Conservation (phyloP, 1,140 invertebrate species). For the Macrostomum lignano region DNA sequence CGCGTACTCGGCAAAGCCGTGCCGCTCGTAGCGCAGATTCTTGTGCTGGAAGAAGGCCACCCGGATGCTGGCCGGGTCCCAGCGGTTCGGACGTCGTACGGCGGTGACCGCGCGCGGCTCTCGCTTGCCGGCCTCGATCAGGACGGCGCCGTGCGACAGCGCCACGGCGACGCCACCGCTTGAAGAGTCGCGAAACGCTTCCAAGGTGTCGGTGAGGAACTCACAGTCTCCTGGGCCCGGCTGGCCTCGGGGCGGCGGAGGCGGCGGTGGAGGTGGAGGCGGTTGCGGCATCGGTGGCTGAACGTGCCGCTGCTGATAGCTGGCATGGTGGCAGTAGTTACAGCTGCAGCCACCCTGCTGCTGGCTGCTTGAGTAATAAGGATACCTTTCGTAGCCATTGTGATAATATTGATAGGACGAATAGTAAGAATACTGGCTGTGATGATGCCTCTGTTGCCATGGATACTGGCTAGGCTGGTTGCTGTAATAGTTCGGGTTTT, state of each 20-base stretch:
- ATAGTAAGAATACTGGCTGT: no score
- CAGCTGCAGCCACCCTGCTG: no score
- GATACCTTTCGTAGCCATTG: no score
- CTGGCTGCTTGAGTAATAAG: no score
- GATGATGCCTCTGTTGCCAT: no score
- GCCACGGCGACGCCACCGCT: slow-evolving; percentile 77
- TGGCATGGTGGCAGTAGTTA: no score
- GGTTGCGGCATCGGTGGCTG: slow-evolving; percentile 7
- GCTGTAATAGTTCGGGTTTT: no score
- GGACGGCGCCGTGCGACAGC: slow-evolving; percentile 59
- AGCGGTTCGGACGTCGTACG: slow-evolving; percentile 49
- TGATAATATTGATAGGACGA: no score
- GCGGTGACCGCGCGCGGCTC: slow-evolving; percentile 76
- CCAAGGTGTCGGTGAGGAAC: slow-evolving; percentile 16
- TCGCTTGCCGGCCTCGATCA: slow-evolving; percentile 76
- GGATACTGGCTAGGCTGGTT: no score
- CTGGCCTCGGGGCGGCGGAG: no score
- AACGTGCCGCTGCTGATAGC: no score
- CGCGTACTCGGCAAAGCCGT: slow-evolving; percentile 62
- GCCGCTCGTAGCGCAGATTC: slow-evolving; percentile 52
- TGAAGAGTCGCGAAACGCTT: slow-evolving; percentile 55
- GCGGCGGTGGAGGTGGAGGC: no score
- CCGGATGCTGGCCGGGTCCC: slow-evolving; percentile 58
- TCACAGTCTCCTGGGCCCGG: slow-evolving; percentile 6
- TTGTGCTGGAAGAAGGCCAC: slow-evolving; percentile 78